These are phyloP conservation scores for Mylabris phalerata DNA, from an alignment of 1,140 invertebrate genomes.

Conservation along the genomic window DNA sequence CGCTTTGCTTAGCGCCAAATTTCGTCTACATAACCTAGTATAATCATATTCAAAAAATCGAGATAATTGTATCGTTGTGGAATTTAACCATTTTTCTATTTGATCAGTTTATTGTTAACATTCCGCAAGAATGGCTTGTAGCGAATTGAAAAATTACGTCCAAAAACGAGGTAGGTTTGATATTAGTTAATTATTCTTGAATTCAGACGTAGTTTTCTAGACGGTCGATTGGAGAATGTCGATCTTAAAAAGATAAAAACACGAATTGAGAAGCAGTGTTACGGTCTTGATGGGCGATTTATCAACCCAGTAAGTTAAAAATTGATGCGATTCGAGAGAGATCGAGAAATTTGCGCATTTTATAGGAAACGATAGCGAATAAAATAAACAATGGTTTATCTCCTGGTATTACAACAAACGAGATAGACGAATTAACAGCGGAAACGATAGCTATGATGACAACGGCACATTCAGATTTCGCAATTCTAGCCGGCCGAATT, in stretches of 20 bases:
- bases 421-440: conserved; percentile 94
- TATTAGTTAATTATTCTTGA: too few relatives aligned
- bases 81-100: too few relatives aligned
- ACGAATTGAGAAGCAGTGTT: conserved; percentile 90
- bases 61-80: too few relatives aligned
- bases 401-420: conserved; percentile 91
- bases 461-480: conserved; percentile 95
- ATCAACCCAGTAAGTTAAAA: conserved; percentile 80
- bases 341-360: neutral
- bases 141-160: too few relatives aligned
- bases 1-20: too few relatives aligned
- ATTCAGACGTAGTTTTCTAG: conserved; percentile 42
- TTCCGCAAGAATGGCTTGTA: too few relatives aligned
- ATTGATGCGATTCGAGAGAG: neutral
- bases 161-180: too few relatives aligned
- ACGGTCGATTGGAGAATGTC: conserved; percentile 86
- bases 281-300: conserved; percentile 92
- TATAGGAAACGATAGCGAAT: conserved; percentile 69
- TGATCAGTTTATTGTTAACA: too few relatives aligned
- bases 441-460: conserved; percentile 96
- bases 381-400: conserved; percentile 92
- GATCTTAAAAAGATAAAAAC: conserved; percentile 98
- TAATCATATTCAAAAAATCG: too few relatives aligned
- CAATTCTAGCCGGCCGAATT: conserved; percentile 88
- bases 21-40: too few relatives aligned